Conservation (phyloP, 2,888 invertebrate species). For the Clanis bilineata region DNA sequence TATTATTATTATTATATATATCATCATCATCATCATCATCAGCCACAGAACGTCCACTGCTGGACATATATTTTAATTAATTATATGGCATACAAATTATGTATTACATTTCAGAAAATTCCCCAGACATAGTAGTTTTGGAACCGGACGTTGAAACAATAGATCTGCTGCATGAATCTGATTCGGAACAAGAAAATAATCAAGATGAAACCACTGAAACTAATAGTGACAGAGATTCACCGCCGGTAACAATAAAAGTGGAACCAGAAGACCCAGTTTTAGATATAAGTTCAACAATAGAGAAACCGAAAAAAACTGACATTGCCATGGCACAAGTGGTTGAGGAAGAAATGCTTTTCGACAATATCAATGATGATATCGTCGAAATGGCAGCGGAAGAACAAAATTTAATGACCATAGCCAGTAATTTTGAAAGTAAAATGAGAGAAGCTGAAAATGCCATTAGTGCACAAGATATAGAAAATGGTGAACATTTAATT, state of each 20-base stretch:
- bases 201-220: constrained; percentile 5
- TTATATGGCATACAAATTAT: no score
- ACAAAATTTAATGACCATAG: not conserved
- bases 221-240: not conserved
- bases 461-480: not conserved
- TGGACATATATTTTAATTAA: no score
- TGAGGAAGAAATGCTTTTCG: constrained; percentile 17
- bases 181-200: constrained; percentile 27
- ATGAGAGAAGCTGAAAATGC: not conserved
- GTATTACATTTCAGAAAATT: constrained; percentile 41
- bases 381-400: not conserved
- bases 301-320: constrained; percentile 15
- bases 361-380: not conserved
- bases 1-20: no score
- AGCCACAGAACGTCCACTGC: no score
- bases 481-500: constrained; percentile 16
- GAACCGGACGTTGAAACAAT: constrained; percentile 65
- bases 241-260: constrained; percentile 29
- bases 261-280: constrained; percentile 29
- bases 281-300: constrained; percentile 16
- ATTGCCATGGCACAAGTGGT: constrained; percentile 10
- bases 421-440: not conserved
- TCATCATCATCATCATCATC: no score
- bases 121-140: constrained; percentile 51
- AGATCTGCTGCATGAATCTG: constrained; percentile 49